Base-by-base conservation (phyloP, 2,888 invertebrate species). In the Meandrusa payeni region DNA sequence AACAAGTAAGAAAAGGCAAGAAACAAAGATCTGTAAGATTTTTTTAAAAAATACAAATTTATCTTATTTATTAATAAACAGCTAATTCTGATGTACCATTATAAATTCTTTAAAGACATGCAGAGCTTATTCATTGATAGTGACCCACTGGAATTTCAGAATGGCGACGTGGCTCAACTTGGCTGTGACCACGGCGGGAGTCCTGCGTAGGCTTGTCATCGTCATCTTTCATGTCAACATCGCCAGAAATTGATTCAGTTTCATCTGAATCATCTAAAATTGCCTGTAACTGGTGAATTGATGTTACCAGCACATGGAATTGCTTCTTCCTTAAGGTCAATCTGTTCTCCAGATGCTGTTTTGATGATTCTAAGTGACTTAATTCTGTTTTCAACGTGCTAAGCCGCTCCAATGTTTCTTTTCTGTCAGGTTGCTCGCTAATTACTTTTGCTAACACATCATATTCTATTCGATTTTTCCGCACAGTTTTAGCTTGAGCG, bases 391-490 rank as follows among this genome's bases (percentile, higher is more conserved):
- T 93, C 6, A 96, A 81, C 6, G 90, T 90, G 29, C 90, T 89
- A 1, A 97, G 82, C 50, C 91, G 89, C 52, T 93, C 91, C 43
- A 90, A 79, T 0, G 94, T 95, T 51, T 94, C 93, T 61, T 93
- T 93, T 54, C 97, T 90, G 64, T 97, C 96, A 0, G 97, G 97
- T 67, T 97, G 96, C 60, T 94, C 92, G 55, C 93, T 94, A 48
- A 98, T 97, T 0, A 97, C 92, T 72, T 96, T 95, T 0, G 97
- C 97, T 24, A 98, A 67, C 5, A 97, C 93, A 85, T 98, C 97
- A 80, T 98, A 98, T 71, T 97, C 97, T 83, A 95, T 93, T 61
- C 95, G 91, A 71, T 98, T 96, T 68, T 96, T 95, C 6, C 97
- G 90, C 5, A 97, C 93, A 54, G 94, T 92, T 69, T 96, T 96